A percentile compares a stretch with the other conserved stretches of the same genome.
Conservation (phyloP, 2,113 vertebrate genomes). For the Rafetus swinhoei region DNA sequence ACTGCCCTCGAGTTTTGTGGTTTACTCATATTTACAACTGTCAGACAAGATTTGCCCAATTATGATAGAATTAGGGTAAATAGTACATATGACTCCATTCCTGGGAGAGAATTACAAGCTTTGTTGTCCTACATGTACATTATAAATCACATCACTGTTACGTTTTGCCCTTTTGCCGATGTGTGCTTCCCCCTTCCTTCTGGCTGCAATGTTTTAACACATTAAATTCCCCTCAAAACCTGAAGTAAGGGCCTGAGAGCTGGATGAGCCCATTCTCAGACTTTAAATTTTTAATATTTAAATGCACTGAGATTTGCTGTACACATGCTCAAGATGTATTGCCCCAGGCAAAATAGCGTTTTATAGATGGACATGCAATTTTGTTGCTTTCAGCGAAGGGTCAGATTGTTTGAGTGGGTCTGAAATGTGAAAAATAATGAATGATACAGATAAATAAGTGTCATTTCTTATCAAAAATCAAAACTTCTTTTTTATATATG, state of each 20-base stretch:
- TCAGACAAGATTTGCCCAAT: conserved; percentile 64
- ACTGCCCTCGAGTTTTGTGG: conserved; percentile 68
- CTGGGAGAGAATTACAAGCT: conserved; percentile 27
- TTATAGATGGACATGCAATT: conserved; percentile 77
- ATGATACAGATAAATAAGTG: conserved; percentile 27
- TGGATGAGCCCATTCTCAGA: conserved; percentile 74
- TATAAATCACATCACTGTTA: conserved; percentile 38
- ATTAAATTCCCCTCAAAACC: conserved; percentile 56
- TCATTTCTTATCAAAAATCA: background rate
- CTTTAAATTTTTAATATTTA: conserved; percentile 89
- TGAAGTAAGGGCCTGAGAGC: conserved; percentile 63
- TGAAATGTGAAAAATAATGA: conserved; percentile 26
- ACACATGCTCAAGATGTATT: conserved; percentile 83
- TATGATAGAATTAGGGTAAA: conserved; percentile 34
- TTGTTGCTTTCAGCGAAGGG: conserved; percentile 37
- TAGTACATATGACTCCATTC: conserved; percentile 65
- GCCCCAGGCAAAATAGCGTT: conserved; percentile 86
- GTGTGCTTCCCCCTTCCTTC: conserved; percentile 2
- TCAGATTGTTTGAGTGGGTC: conserved; percentile 37
- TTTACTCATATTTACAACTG: conserved; percentile 64
- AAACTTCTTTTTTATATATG: background rate
- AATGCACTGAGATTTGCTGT: conserved; percentile 84
- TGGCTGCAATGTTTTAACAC: conserved; percentile 60
- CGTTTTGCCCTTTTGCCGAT: conserved; percentile 64
- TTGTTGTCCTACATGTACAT: conserved; percentile 50